Conservation (phyloP, 2,888 invertebrate genomes). For the Oscheius sp. region DNA sequence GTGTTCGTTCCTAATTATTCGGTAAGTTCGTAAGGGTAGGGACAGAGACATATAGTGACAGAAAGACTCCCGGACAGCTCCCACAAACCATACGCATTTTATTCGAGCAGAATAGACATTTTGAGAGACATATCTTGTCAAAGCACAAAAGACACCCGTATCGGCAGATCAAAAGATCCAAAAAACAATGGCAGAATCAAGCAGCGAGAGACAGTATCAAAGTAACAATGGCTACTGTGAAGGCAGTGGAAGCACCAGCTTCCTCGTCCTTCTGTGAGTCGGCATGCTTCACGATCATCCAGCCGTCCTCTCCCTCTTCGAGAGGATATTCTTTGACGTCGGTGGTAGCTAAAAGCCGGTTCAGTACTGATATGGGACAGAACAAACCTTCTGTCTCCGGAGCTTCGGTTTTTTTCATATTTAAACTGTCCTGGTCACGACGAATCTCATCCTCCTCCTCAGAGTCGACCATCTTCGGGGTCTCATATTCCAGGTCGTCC, state of each 20-base stretch:
- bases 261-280: constrained; percentile 21
- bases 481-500: constrained; percentile 39
- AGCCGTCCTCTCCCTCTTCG: constrained; percentile 24
- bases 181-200: no score
- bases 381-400: background rate
- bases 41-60: no score
- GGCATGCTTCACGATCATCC: constrained; percentile 26
- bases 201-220: no score
- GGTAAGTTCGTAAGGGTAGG: no score
- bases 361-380: background rate
- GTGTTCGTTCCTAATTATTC: background rate
- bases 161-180: no score
- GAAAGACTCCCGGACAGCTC: no score
- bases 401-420: background rate
- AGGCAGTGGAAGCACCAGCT: background rate
- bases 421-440: constrained; percentile 2
- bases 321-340: constrained; percentile 20
- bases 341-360: background rate
- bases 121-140: no score
- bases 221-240: no score
- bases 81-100: no score
- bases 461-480: constrained; percentile 21
- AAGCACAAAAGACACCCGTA: no score
- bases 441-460: constrained; percentile 29
- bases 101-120: no score